Evolutionary conservation across 2,113 vertebrate genomes (phyloP).

Genomic region (Cinclus mexicanus): DNA sequence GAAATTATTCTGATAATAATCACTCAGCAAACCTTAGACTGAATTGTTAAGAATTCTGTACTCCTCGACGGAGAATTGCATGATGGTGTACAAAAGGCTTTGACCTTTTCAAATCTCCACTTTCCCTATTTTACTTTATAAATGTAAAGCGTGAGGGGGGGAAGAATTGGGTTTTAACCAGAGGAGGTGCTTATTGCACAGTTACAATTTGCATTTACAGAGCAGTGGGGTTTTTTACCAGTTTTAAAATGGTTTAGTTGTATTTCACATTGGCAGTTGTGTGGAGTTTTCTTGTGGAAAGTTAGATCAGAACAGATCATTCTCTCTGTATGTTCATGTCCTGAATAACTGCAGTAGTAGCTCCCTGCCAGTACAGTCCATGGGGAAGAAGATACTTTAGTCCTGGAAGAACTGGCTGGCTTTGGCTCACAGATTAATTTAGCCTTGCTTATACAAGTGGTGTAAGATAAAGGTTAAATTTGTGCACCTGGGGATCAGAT

Average conservation of each 20-base stretch:
- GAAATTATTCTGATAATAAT: slow-evolving; percentile 26
- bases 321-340: neutral
- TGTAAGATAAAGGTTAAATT: neutral
- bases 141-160: neutral
- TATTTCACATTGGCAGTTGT: neutral
- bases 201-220: neutral
- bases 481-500: neutral
- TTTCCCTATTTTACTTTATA: neutral
- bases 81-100: neutral
- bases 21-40: neutral
- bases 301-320: neutral
- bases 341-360: neutral
- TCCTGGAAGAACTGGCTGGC: neutral
- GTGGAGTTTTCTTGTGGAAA: neutral
- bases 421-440: neutral
- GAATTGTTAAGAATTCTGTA: neutral
- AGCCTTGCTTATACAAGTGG: neutral
- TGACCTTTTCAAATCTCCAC: neutral
- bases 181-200: neutral
- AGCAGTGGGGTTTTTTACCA: neutral
- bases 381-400: neutral
- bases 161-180: neutral
- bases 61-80: neutral
- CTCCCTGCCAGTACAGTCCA: neutral
- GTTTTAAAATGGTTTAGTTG: neutral